phyloP scores from a whole-genome alignment of 2,888 invertebrate genomes.

The Rhyacophila evoluta region DNA sequence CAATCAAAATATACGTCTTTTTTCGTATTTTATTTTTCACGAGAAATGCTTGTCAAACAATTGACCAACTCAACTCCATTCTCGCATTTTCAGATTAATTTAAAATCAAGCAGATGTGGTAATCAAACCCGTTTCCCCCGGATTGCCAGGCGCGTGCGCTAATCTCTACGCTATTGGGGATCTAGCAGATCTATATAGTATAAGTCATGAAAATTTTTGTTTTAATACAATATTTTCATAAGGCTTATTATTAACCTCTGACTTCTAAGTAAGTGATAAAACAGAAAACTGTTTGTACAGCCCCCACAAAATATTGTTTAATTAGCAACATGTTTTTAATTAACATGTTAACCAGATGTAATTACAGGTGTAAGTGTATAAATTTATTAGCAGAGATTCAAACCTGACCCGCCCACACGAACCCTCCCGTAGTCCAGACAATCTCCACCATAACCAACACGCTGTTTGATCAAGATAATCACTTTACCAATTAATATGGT shows the following conservation, averaged over 20 bases:
- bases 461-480: background rate
- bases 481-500: background rate
- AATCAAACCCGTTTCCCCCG: no score
- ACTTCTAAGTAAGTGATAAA: background rate
- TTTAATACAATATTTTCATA: no score
- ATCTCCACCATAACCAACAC: background rate
- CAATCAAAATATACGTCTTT: no score
- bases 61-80: no score
- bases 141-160: no score
- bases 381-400: background rate
- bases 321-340: slow-evolving; percentile 17
- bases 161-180: no score
- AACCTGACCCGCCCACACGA: background rate
- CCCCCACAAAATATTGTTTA: slow-evolving; percentile 2
- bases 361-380: background rate
- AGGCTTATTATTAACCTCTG: background rate
- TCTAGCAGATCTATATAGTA: no score
- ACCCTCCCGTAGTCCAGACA: background rate
- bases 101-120: no score
- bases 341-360: background rate
- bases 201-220: no score
- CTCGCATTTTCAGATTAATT: no score
- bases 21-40: no score
- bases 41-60: no score
- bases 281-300: background rate